Evolutionary conservation across 2,888 invertebrate genomes (phyloP).

Genomic region (Cephus spinipes): DNA sequence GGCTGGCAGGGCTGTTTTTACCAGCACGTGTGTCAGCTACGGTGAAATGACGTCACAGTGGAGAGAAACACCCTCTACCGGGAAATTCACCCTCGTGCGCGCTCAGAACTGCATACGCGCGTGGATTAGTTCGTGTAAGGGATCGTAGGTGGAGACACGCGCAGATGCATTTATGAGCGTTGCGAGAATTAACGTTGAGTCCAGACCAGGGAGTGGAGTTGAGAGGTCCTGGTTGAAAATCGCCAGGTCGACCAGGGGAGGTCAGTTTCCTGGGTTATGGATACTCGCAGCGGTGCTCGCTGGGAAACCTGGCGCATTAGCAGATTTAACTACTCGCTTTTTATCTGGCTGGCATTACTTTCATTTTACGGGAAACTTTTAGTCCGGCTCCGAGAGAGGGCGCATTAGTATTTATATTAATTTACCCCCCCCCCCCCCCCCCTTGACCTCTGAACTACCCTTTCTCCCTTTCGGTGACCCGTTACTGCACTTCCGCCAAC

Average conservation of each 20-base stretch:
- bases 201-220: not conserved
- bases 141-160: not conserved
- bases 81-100: not conserved
- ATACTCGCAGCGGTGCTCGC: not conserved
- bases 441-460: not conserved
- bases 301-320: slow-evolving; percentile 39
- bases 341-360: slow-evolving; percentile 43
- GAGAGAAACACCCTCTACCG: not conserved
- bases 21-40: slow-evolving; percentile 17
- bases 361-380: slow-evolving; percentile 33
- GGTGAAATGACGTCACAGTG: not conserved
- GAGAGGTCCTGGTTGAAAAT: not conserved
- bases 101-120: not conserved
- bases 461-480: not conserved
- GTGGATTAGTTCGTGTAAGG: not conserved
- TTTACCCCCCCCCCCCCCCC: not conserved
- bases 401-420: slow-evolving; percentile 6
- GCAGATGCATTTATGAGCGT: not conserved
- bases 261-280: not conserved
- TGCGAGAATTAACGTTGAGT: not conserved
- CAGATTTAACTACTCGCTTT: slow-evolving; percentile 48
- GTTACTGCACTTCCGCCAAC: not conserved
- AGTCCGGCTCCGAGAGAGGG: not conserved
- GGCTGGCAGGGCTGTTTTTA: slow-evolving; percentile 24
- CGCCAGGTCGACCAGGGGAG: not conserved